phyloP scores from a whole-genome alignment of 1,140 invertebrate genomes.

The Daktulosphaira vitifoliae region DNA sequence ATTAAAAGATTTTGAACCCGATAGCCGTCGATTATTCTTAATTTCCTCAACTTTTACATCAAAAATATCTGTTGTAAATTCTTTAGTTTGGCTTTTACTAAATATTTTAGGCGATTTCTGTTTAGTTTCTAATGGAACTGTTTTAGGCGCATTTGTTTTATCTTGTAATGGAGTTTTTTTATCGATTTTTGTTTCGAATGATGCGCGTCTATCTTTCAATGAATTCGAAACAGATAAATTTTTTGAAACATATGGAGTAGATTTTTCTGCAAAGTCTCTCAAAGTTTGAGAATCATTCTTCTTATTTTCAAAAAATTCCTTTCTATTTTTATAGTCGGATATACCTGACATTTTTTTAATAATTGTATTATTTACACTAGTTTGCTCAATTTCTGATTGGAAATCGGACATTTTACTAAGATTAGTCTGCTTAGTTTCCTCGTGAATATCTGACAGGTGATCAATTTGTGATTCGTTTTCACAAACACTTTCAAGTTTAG shows the following conservation, averaged over 20 bases:
- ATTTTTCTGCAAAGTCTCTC: background rate
- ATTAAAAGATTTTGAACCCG: background rate
- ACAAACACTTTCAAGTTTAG: background rate
- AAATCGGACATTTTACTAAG: too few species aligned
- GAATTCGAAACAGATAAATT: background rate
- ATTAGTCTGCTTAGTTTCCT: background rate
- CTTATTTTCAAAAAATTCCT: conserved; percentile 16
- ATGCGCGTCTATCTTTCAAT: conserved; percentile 4
- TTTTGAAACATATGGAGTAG: background rate
- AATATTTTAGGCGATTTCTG: conserved; percentile 22
- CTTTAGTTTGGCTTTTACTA: conserved; percentile 13
- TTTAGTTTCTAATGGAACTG: background rate
- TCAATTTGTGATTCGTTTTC: background rate
- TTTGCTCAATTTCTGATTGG: too few species aligned
- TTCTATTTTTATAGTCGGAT: conserved; percentile 15
- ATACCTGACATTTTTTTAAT: conserved; percentile 16
- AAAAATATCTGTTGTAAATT: background rate
- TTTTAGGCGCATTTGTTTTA: conserved; percentile 6
- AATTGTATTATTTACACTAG: background rate
- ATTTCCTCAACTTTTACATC: conserved; percentile 2
- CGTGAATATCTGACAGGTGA: background rate
- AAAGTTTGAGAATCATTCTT: too few species aligned
- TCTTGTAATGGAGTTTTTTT: conserved; percentile 7
- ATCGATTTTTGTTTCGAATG: background rate
- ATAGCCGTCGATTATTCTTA: background rate